A percentile compares a stretch with the other conserved stretches of the same genome.
Evolutionary conservation across 2,113 vertebrate genomes (phyloP).

Genomic region (Megatriorchis doriae): DNA sequence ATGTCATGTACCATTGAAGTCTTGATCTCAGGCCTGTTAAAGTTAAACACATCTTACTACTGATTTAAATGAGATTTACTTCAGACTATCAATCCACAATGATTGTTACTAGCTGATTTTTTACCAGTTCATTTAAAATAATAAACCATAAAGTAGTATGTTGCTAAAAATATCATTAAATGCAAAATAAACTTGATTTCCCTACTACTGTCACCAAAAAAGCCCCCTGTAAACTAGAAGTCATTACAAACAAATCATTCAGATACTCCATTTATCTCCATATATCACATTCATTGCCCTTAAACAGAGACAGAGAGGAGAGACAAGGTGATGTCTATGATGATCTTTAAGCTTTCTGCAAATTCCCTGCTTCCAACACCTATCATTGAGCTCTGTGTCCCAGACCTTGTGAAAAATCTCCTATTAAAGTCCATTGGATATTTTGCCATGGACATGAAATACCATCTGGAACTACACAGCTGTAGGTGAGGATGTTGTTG

Average conservation of each 20-base stretch:
- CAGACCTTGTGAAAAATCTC: background rate
- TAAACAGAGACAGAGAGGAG: background rate
- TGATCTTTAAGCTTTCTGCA: background rate
- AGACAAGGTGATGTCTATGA: background rate
- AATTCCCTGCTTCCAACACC: background rate
- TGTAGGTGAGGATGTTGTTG: background rate
- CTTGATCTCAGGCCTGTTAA: background rate
- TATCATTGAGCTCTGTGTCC: background rate
- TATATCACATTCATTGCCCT: background rate
- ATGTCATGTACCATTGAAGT: background rate
- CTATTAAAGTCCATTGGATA: background rate
- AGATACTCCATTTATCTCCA: background rate
- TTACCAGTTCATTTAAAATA: background rate
- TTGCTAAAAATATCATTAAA: background rate
- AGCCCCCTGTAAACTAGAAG: background rate
- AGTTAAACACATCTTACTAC: background rate
- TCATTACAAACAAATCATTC: background rate
- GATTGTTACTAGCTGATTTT: background rate
- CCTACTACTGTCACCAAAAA: background rate
- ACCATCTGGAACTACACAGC: background rate
- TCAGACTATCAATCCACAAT: background rate
- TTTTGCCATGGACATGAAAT: background rate
- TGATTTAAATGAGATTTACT: background rate
- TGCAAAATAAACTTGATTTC: background rate
- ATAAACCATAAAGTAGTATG: background rate